A percentile compares a stretch with the other conserved stretches of the same genome.
Evolutionary conservation across 2,797 vertebrate genomes (phyloP).

Genomic region (Smutsia temminckii): DNA sequence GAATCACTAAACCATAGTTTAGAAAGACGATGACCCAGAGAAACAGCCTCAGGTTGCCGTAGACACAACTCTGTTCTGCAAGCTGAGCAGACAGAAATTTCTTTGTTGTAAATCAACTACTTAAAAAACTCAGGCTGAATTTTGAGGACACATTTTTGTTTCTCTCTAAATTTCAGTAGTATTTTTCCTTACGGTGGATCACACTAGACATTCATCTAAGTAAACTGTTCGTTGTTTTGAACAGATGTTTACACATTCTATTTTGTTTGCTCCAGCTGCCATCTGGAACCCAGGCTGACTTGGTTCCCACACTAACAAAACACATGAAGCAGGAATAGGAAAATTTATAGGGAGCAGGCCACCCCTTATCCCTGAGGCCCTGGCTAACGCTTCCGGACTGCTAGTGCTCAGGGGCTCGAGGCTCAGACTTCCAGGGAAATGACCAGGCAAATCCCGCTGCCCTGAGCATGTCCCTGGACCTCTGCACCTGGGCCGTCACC

Average conservation of each 20-base stretch:
- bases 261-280: not conserved
- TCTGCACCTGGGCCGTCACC: conserved; percentile 34
- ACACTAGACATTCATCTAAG: rapidly evolving
- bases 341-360: rapidly evolving
- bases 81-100: too few species aligned
- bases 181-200: not conserved
- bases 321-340: rapidly evolving
- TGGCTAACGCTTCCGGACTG: not conserved
- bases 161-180: too few species aligned
- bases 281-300: not conserved
- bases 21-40: not conserved
- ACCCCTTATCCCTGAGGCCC: rapidly evolving
- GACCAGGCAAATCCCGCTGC: not conserved
- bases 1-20: not conserved
- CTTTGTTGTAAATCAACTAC: not conserved
- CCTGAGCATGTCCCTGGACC: not conserved
- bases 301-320: not conserved
- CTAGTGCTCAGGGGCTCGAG: not conserved
- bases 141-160: not conserved
- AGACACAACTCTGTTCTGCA: not conserved
- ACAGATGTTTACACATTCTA: not conserved
- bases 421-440: not conserved
- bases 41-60: rapidly evolving
- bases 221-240: too few species aligned
- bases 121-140: not conserved